Evolutionary conservation across 2,888 invertebrate genomes (phyloP).

Genomic region (Ectemnius lituratus): DNA sequence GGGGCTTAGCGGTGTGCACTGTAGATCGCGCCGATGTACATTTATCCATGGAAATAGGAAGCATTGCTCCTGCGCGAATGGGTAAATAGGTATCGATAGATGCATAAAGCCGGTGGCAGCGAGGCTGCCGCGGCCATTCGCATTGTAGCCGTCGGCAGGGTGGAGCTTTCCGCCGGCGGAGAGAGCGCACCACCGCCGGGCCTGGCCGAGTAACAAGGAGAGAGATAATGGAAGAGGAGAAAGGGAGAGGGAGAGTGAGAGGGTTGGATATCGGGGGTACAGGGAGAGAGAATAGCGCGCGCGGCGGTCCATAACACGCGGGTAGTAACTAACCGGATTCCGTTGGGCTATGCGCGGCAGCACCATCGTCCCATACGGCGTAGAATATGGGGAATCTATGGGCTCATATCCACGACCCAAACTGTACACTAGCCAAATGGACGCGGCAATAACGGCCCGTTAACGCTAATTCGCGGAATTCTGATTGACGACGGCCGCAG

Average conservation of each 20-base stretch:
- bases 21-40: conserved; percentile 35
- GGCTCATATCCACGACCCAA: conserved; percentile 76
- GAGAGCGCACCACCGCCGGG: conserved; percentile 17
- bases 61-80: conserved; percentile 61
- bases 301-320: conserved; percentile 72
- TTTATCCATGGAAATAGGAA: conserved; percentile 58
- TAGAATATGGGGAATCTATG: conserved; percentile 77
- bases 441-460: conserved; percentile 78
- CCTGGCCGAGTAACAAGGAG: conserved; percentile 13
- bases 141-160: conserved; percentile 65
- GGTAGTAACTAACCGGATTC: conserved; percentile 77
- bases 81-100: conserved; percentile 65
- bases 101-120: conserved; percentile 60
- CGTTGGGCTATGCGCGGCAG: conserved; percentile 71
- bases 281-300: conserved; percentile 46
- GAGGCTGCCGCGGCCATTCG: conserved; percentile 65
- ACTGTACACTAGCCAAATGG: conserved; percentile 77
- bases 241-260: conserved; percentile 25
- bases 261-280: conserved; percentile 14
- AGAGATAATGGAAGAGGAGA: conserved; percentile 27
- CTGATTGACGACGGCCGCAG: conserved; percentile 76
- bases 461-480: conserved; percentile 78
- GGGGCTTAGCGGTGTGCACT: conserved; percentile 37
- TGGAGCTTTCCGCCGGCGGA: conserved; percentile 63
- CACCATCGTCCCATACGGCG: conserved; percentile 70